Evolutionary conservation across 1,140 invertebrate species (phyloP).

Genomic region (Euborellia annulipes): DNA sequence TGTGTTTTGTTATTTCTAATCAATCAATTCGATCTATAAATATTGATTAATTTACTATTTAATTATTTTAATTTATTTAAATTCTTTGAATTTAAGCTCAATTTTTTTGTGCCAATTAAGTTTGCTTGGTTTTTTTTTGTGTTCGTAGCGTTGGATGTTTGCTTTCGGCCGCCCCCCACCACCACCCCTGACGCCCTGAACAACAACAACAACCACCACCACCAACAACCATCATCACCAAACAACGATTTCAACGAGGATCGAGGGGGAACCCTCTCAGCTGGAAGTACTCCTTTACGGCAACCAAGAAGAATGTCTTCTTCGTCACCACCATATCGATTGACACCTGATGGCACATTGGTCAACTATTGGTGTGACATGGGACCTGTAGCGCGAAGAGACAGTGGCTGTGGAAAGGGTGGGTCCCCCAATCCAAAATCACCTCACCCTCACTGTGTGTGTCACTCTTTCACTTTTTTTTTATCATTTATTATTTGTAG

Average conservation of each 20-base stretch:
- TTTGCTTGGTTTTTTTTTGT: constrained; percentile 6
- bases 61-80: not conserved
- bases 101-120: constrained; percentile 6
- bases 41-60: not conserved
- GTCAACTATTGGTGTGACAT: constrained; percentile 74
- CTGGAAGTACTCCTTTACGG: constrained; percentile 25
- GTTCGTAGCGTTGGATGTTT: constrained; percentile 10
- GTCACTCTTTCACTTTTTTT: too few species aligned
- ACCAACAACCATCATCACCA: constrained; percentile 6
- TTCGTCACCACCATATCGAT: constrained; percentile 44
- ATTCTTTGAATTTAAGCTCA: not conserved
- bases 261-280: constrained; percentile 28
- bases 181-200: not conserved
- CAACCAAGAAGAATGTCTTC: constrained; percentile 25
- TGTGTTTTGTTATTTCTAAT: too few species aligned
- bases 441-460: too few species aligned
- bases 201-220: constrained; percentile 1
- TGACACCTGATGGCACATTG: constrained; percentile 60
- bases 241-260: constrained; percentile 15
- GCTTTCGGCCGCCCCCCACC: constrained; percentile 25
- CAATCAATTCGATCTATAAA: not conserved
- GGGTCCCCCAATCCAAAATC: too few species aligned
- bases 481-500: too few species aligned
- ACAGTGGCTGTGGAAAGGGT: too few species aligned
- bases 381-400: not conserved